Percentiles rank a stretch among this genome's conserved stretches.
Conservation (phyloP, 2,797 vertebrate genomes). For the Sebastes minor region DNA sequence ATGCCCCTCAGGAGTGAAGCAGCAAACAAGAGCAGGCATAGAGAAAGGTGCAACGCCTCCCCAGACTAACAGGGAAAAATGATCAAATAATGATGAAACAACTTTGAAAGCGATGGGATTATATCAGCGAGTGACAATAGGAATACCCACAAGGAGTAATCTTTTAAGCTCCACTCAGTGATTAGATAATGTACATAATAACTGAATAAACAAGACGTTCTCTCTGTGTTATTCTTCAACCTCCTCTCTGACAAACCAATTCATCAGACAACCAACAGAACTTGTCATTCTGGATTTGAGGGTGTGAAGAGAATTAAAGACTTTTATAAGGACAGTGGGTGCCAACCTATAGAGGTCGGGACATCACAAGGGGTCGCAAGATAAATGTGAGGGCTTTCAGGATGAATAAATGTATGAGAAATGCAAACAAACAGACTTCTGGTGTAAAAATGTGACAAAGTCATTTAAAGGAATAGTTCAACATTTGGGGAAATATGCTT, state of each 20-base stretch:
- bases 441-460: too few species aligned
- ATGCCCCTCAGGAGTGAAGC: conserved; percentile 37
- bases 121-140: conserved; percentile 11
- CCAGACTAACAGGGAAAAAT: conserved; percentile 10
- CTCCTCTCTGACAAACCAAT: not conserved
- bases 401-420: not conserved
- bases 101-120: conserved; percentile 19
- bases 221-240: not conserved
- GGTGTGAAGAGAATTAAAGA: not conserved
- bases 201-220: not conserved
- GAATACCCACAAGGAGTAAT: not conserved
- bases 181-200: not conserved
- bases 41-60: conserved; percentile 19
- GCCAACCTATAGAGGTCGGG: not conserved
- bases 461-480: not conserved
- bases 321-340: not conserved
- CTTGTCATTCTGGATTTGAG: not conserved
- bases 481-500: not conserved
- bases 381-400: not conserved
- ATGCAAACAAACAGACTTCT: too few species aligned
- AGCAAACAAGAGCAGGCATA: conserved; percentile 7
- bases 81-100: conserved; percentile 27
- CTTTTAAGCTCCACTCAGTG: not conserved
- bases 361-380: not conserved
- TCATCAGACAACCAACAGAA: not conserved